Base-by-base conservation (phyloP, 1,140 invertebrate species). In the Drosophila parvula region DNA sequence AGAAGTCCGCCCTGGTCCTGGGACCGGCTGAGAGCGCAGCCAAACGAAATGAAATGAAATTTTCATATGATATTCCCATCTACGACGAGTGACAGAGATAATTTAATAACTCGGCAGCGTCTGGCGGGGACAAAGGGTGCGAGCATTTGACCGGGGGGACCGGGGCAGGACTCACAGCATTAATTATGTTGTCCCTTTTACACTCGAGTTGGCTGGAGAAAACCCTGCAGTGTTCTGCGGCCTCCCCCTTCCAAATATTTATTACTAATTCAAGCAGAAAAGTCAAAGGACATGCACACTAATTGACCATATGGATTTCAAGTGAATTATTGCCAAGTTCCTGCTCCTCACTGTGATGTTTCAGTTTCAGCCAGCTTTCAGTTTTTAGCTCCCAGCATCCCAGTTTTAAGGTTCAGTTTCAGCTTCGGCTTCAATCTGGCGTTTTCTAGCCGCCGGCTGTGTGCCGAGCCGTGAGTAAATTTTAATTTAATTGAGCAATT, bases 31-130 rank as follows among this genome's bases (percentile, higher is more conserved):
- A 71, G 65, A 55, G 82, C 79, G 83, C 79, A 86, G 55, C 84
- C 59, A 83, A 89, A 86, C 83, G 83, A 86, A 86, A 86, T 86
- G 84, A 78, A 88, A 88, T 89, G 84, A 89, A 89, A 89, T 89
- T 89, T 89, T 89, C 84, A 89, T 89, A 89, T 84, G 83, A 88
- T 89, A 89, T 88, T 88, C 83, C 62, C 83, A 84, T 88, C 88
- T 80, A 89, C 65, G 77, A 83, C 69, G 77, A 88, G 80, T 84
- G 68, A 89, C 77, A 73, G 74, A 68, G 84, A 89, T 89, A 89
- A 89, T 89, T 89, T 89, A 89, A 89, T 89, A 89, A 89, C 84
- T 84, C 78, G 81, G 85, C 85, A 81, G 70, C 62, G 27, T 32
- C 36, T 43, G 38, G 40, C 34, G 27, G n/a, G 48, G 9, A 48